Percentiles rank a stretch among this genome's conserved stretches.
Evolutionary conservation across 2,113 vertebrate genomes (phyloP).

Genomic region (Limanda limanda): DNA sequence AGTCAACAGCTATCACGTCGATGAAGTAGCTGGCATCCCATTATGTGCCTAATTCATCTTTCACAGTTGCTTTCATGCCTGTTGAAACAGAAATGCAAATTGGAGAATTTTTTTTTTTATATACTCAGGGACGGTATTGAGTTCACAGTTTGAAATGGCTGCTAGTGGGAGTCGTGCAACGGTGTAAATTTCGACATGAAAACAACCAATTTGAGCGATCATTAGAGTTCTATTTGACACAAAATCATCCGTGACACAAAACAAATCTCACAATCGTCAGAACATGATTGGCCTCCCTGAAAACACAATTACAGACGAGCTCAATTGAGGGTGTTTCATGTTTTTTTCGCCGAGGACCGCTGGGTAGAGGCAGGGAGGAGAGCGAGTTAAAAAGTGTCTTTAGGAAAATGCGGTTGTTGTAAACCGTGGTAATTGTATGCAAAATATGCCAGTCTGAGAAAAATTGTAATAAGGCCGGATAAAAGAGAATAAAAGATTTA

Average conservation of each 20-base stretch:
- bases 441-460: conserved; percentile 55
- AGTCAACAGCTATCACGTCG: conserved; percentile 56
- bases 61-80: conserved; percentile 68
- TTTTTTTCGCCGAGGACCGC: conserved; percentile 61
- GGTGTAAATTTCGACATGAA: conserved; percentile 79
- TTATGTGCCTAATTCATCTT: conserved; percentile 71
- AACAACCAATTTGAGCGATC: conserved; percentile 81
- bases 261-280: conserved; percentile 75
- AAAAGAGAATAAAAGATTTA: conserved; percentile 62
- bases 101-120: neutral
- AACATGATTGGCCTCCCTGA: conserved; percentile 68
- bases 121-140: conserved; percentile 45
- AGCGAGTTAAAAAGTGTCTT: conserved; percentile 53
- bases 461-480: conserved; percentile 59
- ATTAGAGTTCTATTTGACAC: conserved; percentile 78
- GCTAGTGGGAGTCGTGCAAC: conserved; percentile 64
- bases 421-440: conserved; percentile 59
- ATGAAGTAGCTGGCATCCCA: conserved; percentile 65
- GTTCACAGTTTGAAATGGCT: conserved; percentile 64
- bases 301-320: conserved; percentile 75
- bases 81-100: conserved; percentile 72
- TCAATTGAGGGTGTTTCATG: conserved; percentile 67
- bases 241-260: conserved; percentile 82
- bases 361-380: conserved; percentile 42
- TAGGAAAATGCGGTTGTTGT: conserved; percentile 51